Conservation (phyloP, 2,888 invertebrate genomes). For the Cryptus viduatorius region DNA sequence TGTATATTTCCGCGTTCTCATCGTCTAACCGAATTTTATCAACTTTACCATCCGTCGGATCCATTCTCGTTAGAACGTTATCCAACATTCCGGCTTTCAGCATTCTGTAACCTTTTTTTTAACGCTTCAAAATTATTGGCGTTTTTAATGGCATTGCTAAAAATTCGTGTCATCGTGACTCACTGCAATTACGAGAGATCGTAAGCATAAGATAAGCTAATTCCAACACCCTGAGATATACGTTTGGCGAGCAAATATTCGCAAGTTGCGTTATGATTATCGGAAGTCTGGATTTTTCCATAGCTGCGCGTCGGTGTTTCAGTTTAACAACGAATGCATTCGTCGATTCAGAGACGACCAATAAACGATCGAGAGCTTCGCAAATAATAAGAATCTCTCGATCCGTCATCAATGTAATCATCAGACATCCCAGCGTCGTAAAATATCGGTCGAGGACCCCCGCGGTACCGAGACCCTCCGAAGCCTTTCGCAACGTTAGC, state of each 20-base stretch:
- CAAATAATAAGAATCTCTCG: constrained; percentile 69
- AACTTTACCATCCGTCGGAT: background rate
- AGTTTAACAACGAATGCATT: constrained; percentile 69
- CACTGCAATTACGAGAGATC: constrained; percentile 79
- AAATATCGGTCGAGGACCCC: constrained; percentile 81
- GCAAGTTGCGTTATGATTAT: constrained; percentile 79
- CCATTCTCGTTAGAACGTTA: constrained; percentile 80
- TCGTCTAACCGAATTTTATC: constrained; percentile 23
- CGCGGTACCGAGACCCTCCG: constrained; percentile 75
- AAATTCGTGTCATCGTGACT: constrained; percentile 65
- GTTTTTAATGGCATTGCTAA: too few relatives aligned
- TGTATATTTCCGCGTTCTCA: constrained; percentile 61
- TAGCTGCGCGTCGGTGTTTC: constrained; percentile 72
- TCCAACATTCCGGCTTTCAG: constrained; percentile 80
- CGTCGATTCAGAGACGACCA: constrained; percentile 22
- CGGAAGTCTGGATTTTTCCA: constrained; percentile 82
- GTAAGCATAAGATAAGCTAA: constrained; percentile 76
- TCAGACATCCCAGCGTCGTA: constrained; percentile 80
- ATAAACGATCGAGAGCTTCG: constrained; percentile 72
- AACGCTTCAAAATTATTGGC: background rate
- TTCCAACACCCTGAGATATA: constrained; percentile 79
- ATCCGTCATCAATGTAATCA: constrained; percentile 75
- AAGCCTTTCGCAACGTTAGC: constrained; percentile 78
- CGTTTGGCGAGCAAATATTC: constrained; percentile 76
- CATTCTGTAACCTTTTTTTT: constrained; percentile 80